These are phyloP conservation scores for Marmota flaviventris DNA, from an alignment of 2,113 vertebrate species.

Conservation along the genomic window DNA sequence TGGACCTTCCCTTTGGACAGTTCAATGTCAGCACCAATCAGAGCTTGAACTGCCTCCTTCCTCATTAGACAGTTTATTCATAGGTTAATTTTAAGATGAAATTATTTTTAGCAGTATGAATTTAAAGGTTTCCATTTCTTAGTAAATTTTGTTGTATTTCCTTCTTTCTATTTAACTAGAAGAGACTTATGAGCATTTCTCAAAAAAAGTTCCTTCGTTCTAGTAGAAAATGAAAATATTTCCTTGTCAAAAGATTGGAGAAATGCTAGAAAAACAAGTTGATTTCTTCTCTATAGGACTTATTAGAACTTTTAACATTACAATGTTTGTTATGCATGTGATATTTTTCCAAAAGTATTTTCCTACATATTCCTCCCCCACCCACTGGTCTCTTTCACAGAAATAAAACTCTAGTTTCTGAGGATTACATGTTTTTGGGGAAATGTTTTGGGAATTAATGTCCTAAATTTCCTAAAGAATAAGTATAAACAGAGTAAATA, in stretches of 20 bases:
- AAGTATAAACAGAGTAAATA: slow-evolving; percentile 26
- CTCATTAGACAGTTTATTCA: slow-evolving; percentile 5
- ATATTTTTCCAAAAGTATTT: slow-evolving; percentile 25
- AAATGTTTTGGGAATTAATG: slow-evolving; percentile 25
- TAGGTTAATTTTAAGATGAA: slow-evolving; percentile 52
- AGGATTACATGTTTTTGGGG: background rate
- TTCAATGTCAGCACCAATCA: background rate
- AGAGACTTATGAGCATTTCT: slow-evolving; percentile 44
- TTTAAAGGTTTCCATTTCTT: slow-evolving; percentile 38
- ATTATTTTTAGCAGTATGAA: slow-evolving; percentile 38
- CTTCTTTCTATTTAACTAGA: slow-evolving; percentile 18
- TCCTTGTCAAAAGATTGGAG: background rate
- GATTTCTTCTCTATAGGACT: slow-evolving; percentile 23
- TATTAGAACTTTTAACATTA: background rate
- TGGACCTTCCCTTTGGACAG: background rate
- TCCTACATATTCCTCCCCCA: background rate
- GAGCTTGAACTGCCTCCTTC: background rate
- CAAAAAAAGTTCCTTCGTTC: slow-evolving; percentile 48
- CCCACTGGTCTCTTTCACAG: too few species aligned
- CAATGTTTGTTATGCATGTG: background rate
- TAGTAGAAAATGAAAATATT: slow-evolving; percentile 53
- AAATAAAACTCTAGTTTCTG: background rate
- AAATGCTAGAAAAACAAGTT: slow-evolving; percentile 44
- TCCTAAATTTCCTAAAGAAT: slow-evolving; percentile 48
- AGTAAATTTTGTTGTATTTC: slow-evolving; percentile 21